A percentile compares a stretch with the other conserved stretches of the same genome.
Conservation (phyloP, 2,888 invertebrate genomes). For the Thumatha senex region DNA sequence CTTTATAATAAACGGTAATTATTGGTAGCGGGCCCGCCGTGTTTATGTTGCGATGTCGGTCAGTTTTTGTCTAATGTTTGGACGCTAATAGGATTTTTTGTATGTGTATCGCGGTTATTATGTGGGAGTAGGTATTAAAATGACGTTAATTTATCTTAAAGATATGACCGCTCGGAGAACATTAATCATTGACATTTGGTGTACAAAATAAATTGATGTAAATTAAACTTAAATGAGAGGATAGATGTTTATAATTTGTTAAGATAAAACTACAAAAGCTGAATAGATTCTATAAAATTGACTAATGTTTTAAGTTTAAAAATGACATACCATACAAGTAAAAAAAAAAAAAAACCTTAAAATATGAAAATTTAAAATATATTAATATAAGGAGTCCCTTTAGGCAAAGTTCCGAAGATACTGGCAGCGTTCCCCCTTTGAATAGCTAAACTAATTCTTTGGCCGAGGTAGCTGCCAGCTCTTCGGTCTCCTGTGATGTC, state of each 20-base stretch:
- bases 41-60: slow-evolving; percentile 57
- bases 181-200: slow-evolving; percentile 56
- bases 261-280: slow-evolving; percentile 10
- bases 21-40: slow-evolving; percentile 61
- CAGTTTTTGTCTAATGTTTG: slow-evolving; percentile 67
- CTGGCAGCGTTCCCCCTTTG: too few relatives aligned
- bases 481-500: too few relatives aligned
- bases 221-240: slow-evolving; percentile 28
- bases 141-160: slow-evolving; percentile 67
- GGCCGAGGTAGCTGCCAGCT: too few relatives aligned
- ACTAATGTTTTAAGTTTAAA: background rate
- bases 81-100: slow-evolving; percentile 75
- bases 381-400: too few relatives aligned
- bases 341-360: too few relatives aligned
- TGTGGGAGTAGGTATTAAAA: slow-evolving; percentile 63
- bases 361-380: too few relatives aligned
- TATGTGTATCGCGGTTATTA: slow-evolving; percentile 47
- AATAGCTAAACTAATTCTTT: too few relatives aligned
- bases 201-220: slow-evolving; percentile 47
- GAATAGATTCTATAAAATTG: background rate
- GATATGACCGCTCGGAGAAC: slow-evolving; percentile 47
- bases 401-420: too few relatives aligned
- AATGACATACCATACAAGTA: too few relatives aligned
- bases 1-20: slow-evolving; percentile 74
- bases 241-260: slow-evolving; percentile 7